phyloP scores from a whole-genome alignment of 2,113 vertebrate species.

The Dipodomys ordii region DNA sequence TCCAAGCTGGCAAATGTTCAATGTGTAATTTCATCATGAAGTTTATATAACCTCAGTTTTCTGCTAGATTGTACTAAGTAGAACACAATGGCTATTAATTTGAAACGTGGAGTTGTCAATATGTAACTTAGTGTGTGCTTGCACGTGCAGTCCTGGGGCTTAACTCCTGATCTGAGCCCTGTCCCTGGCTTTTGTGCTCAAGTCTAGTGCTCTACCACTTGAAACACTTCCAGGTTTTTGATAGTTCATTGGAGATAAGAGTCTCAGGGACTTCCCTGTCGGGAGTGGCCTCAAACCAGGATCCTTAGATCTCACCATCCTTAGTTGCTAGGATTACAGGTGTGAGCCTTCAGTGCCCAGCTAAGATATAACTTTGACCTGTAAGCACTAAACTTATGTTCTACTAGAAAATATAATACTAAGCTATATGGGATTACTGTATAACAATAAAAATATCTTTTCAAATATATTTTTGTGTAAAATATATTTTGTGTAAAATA shows the following conservation, averaged over 20 bases:
- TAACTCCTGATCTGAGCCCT: too few species aligned
- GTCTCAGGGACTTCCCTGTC: too few species aligned
- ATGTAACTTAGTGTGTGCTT: background rate
- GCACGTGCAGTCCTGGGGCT: background rate
- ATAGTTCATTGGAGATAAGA: too few species aligned
- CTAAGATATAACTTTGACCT: background rate
- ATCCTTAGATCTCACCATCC: too few species aligned
- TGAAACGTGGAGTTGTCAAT: constrained; percentile 23
- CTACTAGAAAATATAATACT: constrained; percentile 16
- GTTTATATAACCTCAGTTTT: constrained; percentile 2
- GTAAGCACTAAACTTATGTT: constrained; percentile 29
- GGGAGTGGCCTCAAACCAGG: too few species aligned
- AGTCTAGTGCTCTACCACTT: too few species aligned
- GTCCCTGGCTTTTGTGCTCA: too few species aligned
- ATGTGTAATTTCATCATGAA: background rate
- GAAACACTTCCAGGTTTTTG: too few species aligned
- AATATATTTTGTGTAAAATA: background rate
- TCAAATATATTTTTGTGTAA: background rate
- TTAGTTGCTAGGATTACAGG: too few species aligned
- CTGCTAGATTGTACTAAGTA: background rate
- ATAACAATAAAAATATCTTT: background rate
- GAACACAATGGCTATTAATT: constrained; percentile 14
- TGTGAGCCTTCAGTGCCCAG: too few species aligned
- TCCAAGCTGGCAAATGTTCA: constrained; percentile 23
- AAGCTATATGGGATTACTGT: background rate